These are phyloP conservation scores for Varanus komodoensis DNA, from an alignment of 2,113 vertebrate genomes.

Conservation along the genomic window DNA sequence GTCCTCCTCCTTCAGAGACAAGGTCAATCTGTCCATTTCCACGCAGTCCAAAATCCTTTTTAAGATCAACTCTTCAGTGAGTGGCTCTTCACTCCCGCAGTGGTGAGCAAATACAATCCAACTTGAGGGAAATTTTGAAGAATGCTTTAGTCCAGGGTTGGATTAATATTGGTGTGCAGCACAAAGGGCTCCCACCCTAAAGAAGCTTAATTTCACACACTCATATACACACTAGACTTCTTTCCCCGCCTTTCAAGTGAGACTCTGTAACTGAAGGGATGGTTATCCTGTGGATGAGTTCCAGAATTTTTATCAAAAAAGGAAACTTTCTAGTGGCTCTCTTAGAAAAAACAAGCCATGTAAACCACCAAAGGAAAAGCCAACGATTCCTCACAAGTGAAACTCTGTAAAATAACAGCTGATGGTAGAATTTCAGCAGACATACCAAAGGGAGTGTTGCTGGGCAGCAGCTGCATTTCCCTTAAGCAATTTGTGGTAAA, in stretches of 20 bases:
- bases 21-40: too few relatives aligned
- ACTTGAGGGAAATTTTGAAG: background rate
- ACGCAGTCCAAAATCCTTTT: too few relatives aligned
- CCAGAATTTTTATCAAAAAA: background rate
- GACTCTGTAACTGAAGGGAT: background rate
- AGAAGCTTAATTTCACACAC: background rate
- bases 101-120: too few relatives aligned
- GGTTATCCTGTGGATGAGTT: background rate
- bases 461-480: background rate
- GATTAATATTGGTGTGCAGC: background rate
- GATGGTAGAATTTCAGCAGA: background rate
- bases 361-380: constrained; percentile 16
- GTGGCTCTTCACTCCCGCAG: too few relatives aligned
- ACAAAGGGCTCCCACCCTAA: background rate
- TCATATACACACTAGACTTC: background rate
- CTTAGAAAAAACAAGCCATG: background rate
- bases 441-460: background rate
- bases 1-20: too few relatives aligned
- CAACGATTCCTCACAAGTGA: background rate
- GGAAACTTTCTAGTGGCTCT: background rate
- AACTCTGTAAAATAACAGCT: constrained; percentile 17
- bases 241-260: background rate
- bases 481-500: constrained; percentile 1
- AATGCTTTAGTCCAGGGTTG: background rate
- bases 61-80: too few relatives aligned